Conservation (phyloP, 2,797 vertebrate genomes). For the Vultur gryphus region DNA sequence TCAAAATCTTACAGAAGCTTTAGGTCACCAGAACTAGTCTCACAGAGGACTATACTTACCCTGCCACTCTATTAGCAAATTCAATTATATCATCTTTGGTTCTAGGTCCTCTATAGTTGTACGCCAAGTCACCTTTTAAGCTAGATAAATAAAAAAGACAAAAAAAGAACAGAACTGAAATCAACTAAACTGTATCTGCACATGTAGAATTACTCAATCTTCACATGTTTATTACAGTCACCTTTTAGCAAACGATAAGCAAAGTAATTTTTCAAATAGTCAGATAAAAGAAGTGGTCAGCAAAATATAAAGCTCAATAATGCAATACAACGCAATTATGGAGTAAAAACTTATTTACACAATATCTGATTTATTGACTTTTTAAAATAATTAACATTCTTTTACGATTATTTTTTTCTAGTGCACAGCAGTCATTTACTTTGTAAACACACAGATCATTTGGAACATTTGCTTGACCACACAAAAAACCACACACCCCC, state of each 20-base stretch:
- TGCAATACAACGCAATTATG: background rate
- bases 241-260: background rate
- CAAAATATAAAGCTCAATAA: background rate
- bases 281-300: background rate
- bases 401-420: background rate
- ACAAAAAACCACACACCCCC: fast-evolving
- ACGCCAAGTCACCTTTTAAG: constrained; percentile 86
- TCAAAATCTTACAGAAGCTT: background rate
- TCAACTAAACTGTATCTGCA: background rate
- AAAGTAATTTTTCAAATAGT: background rate
- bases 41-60: constrained; percentile 78
- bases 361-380: background rate
- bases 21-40: background rate
- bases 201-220: background rate
- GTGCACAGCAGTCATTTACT: background rate
- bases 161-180: background rate
- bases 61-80: constrained; percentile 88
- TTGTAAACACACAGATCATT: background rate
- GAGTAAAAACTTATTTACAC: background rate
- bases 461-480: background rate
- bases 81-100: constrained; percentile 91
- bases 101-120: constrained; percentile 87
- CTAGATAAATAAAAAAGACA: constrained; percentile 61
- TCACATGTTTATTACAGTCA: background rate
- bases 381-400: background rate